A percentile compares a stretch with the other conserved stretches of the same genome.
These are phyloP conservation scores for Thaumatotibia leucotreta DNA, from an alignment of 1,140 invertebrate species.

Conservation along the genomic window DNA sequence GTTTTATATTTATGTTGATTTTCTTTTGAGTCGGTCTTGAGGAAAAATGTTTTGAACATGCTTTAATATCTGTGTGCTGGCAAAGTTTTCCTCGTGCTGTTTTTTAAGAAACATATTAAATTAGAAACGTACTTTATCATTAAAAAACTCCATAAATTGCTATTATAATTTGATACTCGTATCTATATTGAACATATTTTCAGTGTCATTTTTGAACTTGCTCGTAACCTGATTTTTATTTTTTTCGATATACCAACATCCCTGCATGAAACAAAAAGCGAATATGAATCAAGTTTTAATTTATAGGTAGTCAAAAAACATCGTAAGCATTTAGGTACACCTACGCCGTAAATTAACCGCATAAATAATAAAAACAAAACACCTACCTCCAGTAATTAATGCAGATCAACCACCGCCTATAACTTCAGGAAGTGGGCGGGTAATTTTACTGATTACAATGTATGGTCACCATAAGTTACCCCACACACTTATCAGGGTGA, in stretches of 20 bases:
- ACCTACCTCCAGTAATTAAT: background rate
- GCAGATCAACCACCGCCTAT: background rate
- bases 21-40: conserved; percentile 1
- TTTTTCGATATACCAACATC: too few species aligned
- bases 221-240: too few species aligned
- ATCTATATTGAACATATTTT: too few species aligned
- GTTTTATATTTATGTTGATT: conserved; percentile 6
- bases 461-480: background rate
- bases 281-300: too few species aligned
- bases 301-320: too few species aligned
- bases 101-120: background rate
- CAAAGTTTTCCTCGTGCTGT: background rate
- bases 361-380: background rate
- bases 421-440: background rate
- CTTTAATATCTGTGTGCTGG: background rate
- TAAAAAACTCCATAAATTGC: background rate
- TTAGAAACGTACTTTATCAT: background rate
- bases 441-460: background rate
- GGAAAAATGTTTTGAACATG: background rate
- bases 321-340: too few species aligned
- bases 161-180: too few species aligned
- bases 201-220: too few species aligned
- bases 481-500: background rate
- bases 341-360: background rate
- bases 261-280: too few species aligned